Conservation (phyloP, 1,140 invertebrate genomes). For the Mactra quadrangularis region DNA sequence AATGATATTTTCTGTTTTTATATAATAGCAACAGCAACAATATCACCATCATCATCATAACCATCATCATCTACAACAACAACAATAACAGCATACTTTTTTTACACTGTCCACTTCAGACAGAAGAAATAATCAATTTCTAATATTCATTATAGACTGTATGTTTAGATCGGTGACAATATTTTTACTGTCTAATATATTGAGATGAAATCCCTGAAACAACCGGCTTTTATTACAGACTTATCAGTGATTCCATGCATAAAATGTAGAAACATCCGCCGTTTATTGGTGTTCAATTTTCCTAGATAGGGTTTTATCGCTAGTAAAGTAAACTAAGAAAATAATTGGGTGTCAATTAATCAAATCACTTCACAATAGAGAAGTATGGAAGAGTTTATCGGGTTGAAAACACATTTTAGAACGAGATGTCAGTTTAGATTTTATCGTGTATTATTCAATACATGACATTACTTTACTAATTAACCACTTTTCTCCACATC, state of each 20-base stretch:
- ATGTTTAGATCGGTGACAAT: neutral
- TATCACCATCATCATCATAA: neutral
- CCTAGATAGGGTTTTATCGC: constrained; percentile 56
- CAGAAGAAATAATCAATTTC: constrained; percentile 41
- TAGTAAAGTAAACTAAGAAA: constrained; percentile 56
- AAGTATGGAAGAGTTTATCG: constrained; percentile 23
- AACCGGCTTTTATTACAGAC: constrained; percentile 28
- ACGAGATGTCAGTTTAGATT: constrained; percentile 28
- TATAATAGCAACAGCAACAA: neutral
- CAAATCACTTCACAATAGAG: constrained; percentile 43
- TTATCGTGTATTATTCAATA: constrained; percentile 20
- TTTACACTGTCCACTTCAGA: constrained; percentile 33
- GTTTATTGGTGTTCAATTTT: constrained; percentile 51
- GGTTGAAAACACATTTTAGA: constrained; percentile 2
- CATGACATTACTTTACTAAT: constrained; percentile 19
- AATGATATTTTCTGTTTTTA: too few species aligned
- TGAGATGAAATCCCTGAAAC: neutral
- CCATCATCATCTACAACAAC: neutral
- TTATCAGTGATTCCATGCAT: constrained; percentile 49
- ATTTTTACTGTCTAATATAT: constrained; percentile 44
- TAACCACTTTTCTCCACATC: neutral
- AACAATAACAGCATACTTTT: neutral
- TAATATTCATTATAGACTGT: constrained; percentile 33
- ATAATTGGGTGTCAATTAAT: constrained; percentile 53
- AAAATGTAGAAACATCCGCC: constrained; percentile 54